Evolutionary conservation across 2,797 vertebrate species (phyloP).

Genomic region (Pangasius mekongensis): DNA sequence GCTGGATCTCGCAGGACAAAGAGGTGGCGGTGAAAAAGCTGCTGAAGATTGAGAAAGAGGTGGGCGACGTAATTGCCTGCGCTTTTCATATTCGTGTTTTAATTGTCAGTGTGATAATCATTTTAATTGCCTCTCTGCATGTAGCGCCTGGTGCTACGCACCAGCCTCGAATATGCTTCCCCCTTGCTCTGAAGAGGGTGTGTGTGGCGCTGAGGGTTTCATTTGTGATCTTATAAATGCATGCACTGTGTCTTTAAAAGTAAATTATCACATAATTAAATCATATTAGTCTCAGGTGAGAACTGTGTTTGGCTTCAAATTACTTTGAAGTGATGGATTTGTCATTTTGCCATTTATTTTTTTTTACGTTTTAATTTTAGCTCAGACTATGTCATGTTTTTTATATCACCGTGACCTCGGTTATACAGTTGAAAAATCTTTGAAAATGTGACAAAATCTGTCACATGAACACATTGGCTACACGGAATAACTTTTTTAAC

Average conservation of each 20-base stretch:
- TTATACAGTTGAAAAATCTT: constrained; percentile 7
- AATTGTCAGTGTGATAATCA: constrained; percentile 81
- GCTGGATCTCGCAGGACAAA: constrained; percentile 97
- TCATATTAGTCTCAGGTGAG: constrained; percentile 74
- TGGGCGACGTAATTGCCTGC: constrained; percentile 78
- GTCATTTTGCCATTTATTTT: constrained; percentile 60
- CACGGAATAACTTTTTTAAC: not conserved
- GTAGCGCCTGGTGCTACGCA: constrained; percentile 72
- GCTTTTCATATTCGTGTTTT: constrained; percentile 76
- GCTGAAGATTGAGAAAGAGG: constrained; percentile 99
- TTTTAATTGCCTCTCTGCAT: constrained; percentile 79
- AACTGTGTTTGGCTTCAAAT: constrained; percentile 63
- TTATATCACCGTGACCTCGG: constrained; percentile 45
- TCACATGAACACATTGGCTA: not conserved
- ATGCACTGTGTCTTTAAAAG: constrained; percentile 65
- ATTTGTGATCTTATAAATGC: constrained; percentile 60
- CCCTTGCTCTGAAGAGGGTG: constrained; percentile 58
- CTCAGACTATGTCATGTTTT: not conserved
- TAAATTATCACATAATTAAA: constrained; percentile 75
- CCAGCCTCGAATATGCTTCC: constrained; percentile 78
- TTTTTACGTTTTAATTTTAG: constrained; percentile 41
- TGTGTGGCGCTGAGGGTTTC: constrained; percentile 40
- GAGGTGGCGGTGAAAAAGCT: constrained; percentile 99
- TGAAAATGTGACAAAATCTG: not conserved
- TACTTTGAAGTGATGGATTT: constrained; percentile 65